Percentiles rank a stretch among this genome's conserved stretches.
Conservation (phyloP, 2,888 invertebrate species). For the Mycalesis mineus region DNA sequence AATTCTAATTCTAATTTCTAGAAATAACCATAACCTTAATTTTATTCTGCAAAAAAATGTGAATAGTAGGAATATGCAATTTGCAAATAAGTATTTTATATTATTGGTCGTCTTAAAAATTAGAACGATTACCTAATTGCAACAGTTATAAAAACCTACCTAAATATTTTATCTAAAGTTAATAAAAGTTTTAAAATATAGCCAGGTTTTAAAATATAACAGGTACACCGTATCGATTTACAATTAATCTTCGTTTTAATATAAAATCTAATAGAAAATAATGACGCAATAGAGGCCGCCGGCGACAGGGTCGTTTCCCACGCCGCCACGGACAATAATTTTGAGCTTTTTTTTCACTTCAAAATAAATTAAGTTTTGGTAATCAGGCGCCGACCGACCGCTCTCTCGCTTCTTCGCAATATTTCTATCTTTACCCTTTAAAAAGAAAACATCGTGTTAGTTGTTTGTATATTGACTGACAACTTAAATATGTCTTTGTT, state of each 20-base stretch:
- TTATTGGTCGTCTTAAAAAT: too few relatives aligned
- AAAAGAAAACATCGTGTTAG: neutral
- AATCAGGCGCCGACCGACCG: slow-evolving; percentile 69
- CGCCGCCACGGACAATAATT: slow-evolving; percentile 65
- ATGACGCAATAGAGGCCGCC: slow-evolving; percentile 76
- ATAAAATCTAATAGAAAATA: slow-evolving; percentile 76
- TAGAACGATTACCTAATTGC: too few relatives aligned
- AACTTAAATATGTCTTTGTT: neutral
- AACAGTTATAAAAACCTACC: slow-evolving; percentile 25
- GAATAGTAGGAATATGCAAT: too few relatives aligned
- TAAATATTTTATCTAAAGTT: slow-evolving; percentile 1
- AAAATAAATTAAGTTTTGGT: slow-evolving; percentile 78
- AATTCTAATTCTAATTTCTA: too few relatives aligned
- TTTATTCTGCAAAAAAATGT: too few relatives aligned
- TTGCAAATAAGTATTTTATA: too few relatives aligned
- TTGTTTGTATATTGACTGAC: neutral
- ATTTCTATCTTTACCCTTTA: slow-evolving; percentile 55
- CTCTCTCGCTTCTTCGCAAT: slow-evolving; percentile 73
- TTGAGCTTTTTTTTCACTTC: slow-evolving; percentile 61
- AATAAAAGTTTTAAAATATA: slow-evolving; percentile 43
- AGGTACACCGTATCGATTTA: slow-evolving; percentile 67
- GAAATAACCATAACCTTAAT: too few relatives aligned
- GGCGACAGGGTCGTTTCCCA: slow-evolving; percentile 77
- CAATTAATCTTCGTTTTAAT: slow-evolving; percentile 75
- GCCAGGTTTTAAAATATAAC: slow-evolving; percentile 46